Evolutionary conservation across 2,888 invertebrate species (phyloP).

Genomic region (Ennomos erosarius): DNA sequence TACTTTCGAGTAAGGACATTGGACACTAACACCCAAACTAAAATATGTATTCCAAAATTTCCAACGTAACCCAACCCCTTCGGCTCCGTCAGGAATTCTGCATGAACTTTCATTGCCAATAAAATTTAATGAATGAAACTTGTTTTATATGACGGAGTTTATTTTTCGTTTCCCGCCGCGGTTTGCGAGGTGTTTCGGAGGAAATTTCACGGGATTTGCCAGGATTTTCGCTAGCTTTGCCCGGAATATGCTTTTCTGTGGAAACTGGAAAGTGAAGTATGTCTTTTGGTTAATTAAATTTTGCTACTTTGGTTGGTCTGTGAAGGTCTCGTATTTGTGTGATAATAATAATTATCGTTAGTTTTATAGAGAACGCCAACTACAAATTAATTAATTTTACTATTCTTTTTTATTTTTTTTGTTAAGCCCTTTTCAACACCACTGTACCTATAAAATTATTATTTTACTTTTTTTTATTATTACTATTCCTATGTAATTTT

Average conservation of each 20-base stretch:
- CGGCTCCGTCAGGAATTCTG: constrained; percentile 46
- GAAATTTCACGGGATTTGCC: constrained; percentile 11
- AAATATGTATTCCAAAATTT: constrained; percentile 60
- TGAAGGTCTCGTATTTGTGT: too few relatives aligned
- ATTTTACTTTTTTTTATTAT: too few relatives aligned
- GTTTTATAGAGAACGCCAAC: too few relatives aligned
- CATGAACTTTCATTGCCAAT: constrained; percentile 52
- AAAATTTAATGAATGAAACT: constrained; percentile 57
- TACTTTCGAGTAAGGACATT: neutral
- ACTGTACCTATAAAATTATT: too few relatives aligned
- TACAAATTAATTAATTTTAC: too few relatives aligned
- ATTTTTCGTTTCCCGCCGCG: constrained; percentile 26
- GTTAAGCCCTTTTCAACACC: too few relatives aligned
- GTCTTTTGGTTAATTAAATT: constrained; percentile 16
- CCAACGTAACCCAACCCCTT: constrained; percentile 35
- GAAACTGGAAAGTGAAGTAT: constrained; percentile 1
- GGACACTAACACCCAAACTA: constrained; percentile 5
- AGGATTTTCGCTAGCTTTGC: constrained; percentile 9
- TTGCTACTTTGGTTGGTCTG: neutral
- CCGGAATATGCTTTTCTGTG: constrained; percentile 2
- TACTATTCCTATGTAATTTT: too few relatives aligned
- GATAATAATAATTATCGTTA: too few relatives aligned
- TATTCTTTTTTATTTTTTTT: too few relatives aligned
- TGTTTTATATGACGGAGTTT: constrained; percentile 38
- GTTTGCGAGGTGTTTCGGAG: constrained; percentile 17